phyloP scores from a whole-genome alignment of 2,888 invertebrate genomes.

The Eupithecia tripunctaria region DNA sequence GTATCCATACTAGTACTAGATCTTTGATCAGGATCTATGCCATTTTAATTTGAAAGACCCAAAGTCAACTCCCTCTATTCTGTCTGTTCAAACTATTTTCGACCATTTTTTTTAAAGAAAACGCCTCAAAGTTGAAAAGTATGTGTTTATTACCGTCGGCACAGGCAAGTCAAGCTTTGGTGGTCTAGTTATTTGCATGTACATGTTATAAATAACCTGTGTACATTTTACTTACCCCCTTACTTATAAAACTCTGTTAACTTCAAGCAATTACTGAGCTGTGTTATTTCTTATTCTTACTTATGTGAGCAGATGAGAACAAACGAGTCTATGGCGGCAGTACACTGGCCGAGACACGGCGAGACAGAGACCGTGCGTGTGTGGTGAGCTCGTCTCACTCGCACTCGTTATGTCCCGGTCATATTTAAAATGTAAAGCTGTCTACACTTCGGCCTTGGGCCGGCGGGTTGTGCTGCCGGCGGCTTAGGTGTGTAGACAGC shows the following conservation, averaged over 20 bases:
- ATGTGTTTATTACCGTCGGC: conserved; percentile 24
- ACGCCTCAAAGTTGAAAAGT: background rate
- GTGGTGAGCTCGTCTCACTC: background rate
- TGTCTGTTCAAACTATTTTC: background rate
- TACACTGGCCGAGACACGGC: background rate
- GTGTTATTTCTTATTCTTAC: background rate
- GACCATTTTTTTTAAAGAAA: background rate
- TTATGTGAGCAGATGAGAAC: background rate
- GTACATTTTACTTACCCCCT: conserved; percentile 48
- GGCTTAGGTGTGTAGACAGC: too few relatives aligned
- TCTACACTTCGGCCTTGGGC: too few relatives aligned
- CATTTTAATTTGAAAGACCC: background rate
- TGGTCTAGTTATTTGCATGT: conserved; percentile 60
- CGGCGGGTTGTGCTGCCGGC: too few relatives aligned
- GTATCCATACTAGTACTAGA: too few relatives aligned
- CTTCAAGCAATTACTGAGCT: background rate
- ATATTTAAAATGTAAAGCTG: background rate
- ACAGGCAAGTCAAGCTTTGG: conserved; percentile 47
- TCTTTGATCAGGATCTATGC: too few relatives aligned
- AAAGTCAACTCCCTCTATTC: background rate
- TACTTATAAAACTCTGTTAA: background rate
- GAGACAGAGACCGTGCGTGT: background rate
- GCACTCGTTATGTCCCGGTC: background rate
- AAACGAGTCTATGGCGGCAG: background rate
- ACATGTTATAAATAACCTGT: conserved; percentile 61